Evolutionary conservation across 2,888 invertebrate genomes (phyloP).

Genomic region (Metopia argyrocephala): DNA sequence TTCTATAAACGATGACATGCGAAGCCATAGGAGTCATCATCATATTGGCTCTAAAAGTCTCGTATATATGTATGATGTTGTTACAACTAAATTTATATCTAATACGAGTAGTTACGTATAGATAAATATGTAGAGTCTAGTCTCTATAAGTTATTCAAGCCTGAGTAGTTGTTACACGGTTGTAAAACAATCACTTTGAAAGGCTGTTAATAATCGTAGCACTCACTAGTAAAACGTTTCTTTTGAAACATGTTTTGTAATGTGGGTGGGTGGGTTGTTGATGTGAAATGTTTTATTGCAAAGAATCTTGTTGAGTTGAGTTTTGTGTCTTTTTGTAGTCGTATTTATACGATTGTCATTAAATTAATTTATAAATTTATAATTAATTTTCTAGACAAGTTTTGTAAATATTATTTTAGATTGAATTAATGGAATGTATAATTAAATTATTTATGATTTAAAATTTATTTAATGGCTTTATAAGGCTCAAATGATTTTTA

Average conservation of each 20-base stretch:
- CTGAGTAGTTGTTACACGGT: slow-evolving; percentile 15
- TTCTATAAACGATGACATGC: slow-evolving; percentile 37
- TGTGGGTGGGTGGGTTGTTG: neutral
- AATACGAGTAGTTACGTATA: neutral
- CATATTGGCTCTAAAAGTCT: neutral
- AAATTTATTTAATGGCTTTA: neutral
- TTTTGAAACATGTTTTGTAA: neutral
- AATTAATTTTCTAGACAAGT: slow-evolving; percentile 61
- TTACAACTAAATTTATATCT: slow-evolving; percentile 39
- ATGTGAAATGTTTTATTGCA: neutral
- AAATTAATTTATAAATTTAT: slow-evolving; percentile 67
- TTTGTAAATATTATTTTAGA: neutral
- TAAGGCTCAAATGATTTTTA: too few relatives aligned
- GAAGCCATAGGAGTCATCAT: slow-evolving; percentile 38
- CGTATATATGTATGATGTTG: neutral
- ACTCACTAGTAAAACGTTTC: slow-evolving; percentile 39
- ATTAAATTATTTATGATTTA: neutral
- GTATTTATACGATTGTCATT: slow-evolving; percentile 62
- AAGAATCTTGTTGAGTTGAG: slow-evolving; percentile 19
- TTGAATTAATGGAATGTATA: neutral
- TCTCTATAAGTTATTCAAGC: neutral
- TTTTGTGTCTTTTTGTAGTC: slow-evolving; percentile 43
- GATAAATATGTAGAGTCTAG: neutral
- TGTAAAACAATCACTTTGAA: slow-evolving; percentile 61
- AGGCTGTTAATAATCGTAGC: slow-evolving; percentile 51